Conservation (phyloP, 64 coral and sea anemone species). For the Stichodactyla mertensii region DNA sequence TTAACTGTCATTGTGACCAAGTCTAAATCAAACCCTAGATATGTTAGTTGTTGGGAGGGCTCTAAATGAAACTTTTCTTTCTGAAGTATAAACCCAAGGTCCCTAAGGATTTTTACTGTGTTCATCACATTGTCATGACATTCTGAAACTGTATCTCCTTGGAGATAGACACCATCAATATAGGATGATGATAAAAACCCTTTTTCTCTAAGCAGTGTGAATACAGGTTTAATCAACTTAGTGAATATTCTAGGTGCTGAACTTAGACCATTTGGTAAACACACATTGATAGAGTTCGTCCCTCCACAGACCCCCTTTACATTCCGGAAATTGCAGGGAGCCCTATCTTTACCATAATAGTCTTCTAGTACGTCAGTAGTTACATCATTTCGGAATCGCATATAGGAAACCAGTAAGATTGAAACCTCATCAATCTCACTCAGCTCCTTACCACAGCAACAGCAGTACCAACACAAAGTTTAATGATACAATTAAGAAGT, state of each 20-base stretch:
- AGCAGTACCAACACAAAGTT: no score
- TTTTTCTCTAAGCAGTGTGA: conserved; percentile 18
- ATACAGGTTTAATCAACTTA: conserved; percentile 15
- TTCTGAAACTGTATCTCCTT: neutral
- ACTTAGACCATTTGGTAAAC: conserved; percentile 7
- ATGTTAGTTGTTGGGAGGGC: neutral
- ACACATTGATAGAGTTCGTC: neutral
- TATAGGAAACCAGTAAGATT: no score
- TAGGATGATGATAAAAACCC: conserved; percentile 28
- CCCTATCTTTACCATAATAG: no score
- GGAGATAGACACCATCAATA: conserved; percentile 26
- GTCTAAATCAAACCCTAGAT: conserved; percentile 19
- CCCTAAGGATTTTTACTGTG: conserved; percentile 6
- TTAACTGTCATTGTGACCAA: conserved; percentile 24
- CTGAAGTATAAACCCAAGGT: conserved; percentile 20
- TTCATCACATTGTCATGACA: conserved; percentile 16
- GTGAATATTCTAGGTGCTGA: neutral
- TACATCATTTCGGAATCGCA: no score
- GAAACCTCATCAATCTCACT: no score
- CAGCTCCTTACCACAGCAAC: no score
- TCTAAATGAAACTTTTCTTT: conserved; percentile 13
- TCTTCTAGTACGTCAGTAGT: no score
- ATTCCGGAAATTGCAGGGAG: no score
- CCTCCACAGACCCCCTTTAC: neutral
- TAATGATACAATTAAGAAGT: no score